Evolutionary conservation across 2,113 vertebrate species (phyloP).

Genomic region (Cnemophilus loriae): DNA sequence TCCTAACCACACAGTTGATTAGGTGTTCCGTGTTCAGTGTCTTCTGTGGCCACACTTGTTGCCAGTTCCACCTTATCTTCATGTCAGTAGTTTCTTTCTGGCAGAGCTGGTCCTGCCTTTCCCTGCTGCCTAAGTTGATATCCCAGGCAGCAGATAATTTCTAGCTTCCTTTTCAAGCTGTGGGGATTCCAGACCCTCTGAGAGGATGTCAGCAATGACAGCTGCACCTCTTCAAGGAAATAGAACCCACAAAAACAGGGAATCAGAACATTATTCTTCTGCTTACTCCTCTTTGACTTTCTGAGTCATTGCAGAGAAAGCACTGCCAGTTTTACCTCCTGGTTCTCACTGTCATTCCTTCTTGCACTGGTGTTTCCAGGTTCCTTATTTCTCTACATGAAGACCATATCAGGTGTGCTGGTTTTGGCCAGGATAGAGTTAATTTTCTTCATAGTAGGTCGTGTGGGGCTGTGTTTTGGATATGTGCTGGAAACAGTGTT

Average conservation of each 20-base stretch:
- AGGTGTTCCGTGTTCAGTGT: background rate
- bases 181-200: background rate
- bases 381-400: background rate
- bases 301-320: background rate
- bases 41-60: background rate
- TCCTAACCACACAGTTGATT: background rate
- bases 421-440: background rate
- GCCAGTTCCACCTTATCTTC: background rate
- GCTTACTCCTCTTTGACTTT: background rate
- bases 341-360: background rate
- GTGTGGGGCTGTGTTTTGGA: background rate
- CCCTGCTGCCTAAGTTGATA: background rate
- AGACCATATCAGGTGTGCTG: background rate
- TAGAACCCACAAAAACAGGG: background rate
- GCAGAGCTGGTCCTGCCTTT: background rate
- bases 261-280: background rate
- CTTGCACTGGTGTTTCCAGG: background rate
- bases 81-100: background rate
- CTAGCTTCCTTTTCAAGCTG: background rate
- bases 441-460: background rate
- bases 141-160: background rate
- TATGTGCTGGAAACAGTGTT: background rate
- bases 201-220: background rate
- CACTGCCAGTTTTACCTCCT: background rate
- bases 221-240: background rate